These are phyloP conservation scores for Apocheima hispidaria DNA, from an alignment of 2,888 invertebrate genomes.

Conservation along the genomic window DNA sequence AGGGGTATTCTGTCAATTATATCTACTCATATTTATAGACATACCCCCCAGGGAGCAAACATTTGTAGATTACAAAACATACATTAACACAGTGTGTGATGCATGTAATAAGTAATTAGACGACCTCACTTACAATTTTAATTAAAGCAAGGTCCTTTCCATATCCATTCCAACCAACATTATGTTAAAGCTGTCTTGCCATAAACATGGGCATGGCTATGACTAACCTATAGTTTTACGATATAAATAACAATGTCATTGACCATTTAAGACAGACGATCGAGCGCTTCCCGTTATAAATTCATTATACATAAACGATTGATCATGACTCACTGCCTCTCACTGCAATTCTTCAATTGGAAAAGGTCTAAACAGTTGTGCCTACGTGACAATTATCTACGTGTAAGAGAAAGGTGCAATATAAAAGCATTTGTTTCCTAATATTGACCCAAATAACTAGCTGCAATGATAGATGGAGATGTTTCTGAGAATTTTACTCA, in stretches of 20 bases:
- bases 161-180: constrained; percentile 30
- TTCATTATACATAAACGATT: constrained; percentile 61
- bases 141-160: constrained; percentile 46
- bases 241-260: constrained; percentile 64
- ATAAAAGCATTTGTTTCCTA: constrained; percentile 49
- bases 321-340: constrained; percentile 76
- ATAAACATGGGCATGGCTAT: constrained; percentile 24
- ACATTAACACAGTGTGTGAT: background rate
- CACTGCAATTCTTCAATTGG: constrained; percentile 51
- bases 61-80: constrained; percentile 25
- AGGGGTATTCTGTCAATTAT: background rate
- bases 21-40: constrained; percentile 3
- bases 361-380: constrained; percentile 43
- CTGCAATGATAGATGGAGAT: constrained; percentile 44
- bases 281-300: constrained; percentile 79
- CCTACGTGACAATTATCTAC: constrained; percentile 61
- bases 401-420: constrained; percentile 57
- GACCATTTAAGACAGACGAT: constrained; percentile 68
- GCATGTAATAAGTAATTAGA: constrained; percentile 22
- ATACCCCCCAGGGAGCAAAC: constrained; percentile 32
- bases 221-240: constrained; percentile 61
- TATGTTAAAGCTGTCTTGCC: constrained; percentile 35
- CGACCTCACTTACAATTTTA: constrained; percentile 30
- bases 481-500: constrained; percentile 75
- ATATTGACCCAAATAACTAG: constrained; percentile 49